Conservation (phyloP, 2,888 invertebrate species). For the Eupithecia abbreviata region DNA sequence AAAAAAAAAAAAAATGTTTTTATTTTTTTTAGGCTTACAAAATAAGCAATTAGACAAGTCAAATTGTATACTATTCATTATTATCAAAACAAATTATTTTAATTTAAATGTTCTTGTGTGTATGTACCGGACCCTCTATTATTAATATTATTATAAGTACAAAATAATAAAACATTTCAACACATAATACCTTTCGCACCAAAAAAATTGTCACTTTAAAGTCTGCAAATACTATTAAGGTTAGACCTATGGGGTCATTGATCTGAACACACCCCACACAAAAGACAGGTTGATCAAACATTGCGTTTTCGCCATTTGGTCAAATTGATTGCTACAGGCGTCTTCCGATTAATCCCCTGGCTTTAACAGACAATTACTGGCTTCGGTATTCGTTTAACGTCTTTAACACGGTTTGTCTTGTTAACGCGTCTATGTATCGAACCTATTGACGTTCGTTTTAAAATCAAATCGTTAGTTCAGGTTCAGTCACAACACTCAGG, state of each 20-base stretch:
- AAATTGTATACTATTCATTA: too few species aligned
- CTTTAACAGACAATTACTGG: constrained; percentile 64
- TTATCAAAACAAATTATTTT: too few species aligned
- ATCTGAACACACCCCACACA: constrained; percentile 4
- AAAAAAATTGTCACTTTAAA: neutral
- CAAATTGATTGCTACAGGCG: constrained; percentile 52
- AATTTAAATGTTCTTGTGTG: too few species aligned
- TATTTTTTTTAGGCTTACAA: too few species aligned
- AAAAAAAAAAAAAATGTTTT: too few species aligned
- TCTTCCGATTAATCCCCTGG: constrained; percentile 69
- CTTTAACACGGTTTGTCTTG: constrained; percentile 53
- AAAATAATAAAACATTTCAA: neutral
- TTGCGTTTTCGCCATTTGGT: constrained; percentile 32
- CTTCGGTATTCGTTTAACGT: constrained; percentile 60
- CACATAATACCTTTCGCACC: neutral
- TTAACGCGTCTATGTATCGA: constrained; percentile 18
- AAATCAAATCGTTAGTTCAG: constrained; percentile 6
- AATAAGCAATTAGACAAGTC: too few species aligned
- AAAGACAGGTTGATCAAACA: constrained; percentile 26
- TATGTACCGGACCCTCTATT: too few species aligned
- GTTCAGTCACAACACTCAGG: neutral
- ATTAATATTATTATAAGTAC: neutral
- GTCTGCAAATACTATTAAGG: neutral
- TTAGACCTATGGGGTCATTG: neutral
- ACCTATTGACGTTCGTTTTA: constrained; percentile 7